These are phyloP conservation scores for Trogon surrucura DNA, from an alignment of 2,113 vertebrate genomes.

Conservation along the genomic window DNA sequence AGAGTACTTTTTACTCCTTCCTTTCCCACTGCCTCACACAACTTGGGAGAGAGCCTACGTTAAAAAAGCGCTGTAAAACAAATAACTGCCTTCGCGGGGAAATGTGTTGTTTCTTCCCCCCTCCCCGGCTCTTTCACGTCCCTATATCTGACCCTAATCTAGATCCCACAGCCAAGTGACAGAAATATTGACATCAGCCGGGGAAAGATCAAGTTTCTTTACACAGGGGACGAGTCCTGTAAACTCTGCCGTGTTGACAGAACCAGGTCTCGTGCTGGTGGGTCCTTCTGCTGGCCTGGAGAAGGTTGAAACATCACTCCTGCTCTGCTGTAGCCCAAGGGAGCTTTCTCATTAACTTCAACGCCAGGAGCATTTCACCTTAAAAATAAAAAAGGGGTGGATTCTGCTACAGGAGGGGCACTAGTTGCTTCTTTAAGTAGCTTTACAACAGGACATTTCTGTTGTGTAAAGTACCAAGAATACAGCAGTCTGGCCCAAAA, in stretches of 20 bases:
- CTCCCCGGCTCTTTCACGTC: slow-evolving; percentile 5
- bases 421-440: neutral
- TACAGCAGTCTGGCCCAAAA: neutral
- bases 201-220: slow-evolving; percentile 41
- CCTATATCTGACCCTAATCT: slow-evolving; percentile 55
- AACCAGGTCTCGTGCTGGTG: slow-evolving; percentile 40
- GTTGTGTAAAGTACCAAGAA: neutral
- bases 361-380: neutral
- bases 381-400: neutral
- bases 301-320: neutral
- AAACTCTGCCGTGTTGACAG: slow-evolving; percentile 56
- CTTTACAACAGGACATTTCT: neutral
- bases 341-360: neutral
- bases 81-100: slow-evolving; percentile 4
- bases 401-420: neutral
- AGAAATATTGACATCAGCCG: slow-evolving; percentile 62
- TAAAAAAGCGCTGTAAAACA: slow-evolving; percentile 15
- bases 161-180: slow-evolving; percentile 47
- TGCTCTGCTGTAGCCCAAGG: neutral
- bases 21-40: neutral
- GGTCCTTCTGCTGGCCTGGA: slow-evolving; percentile 33
- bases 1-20: neutral
- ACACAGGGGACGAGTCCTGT: slow-evolving; percentile 37
- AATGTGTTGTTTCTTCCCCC: neutral
- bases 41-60: neutral